These are phyloP conservation scores for Paracanthobrama guichenoti DNA, from an alignment of 2,113 vertebrate genomes.

Conservation along the genomic window DNA sequence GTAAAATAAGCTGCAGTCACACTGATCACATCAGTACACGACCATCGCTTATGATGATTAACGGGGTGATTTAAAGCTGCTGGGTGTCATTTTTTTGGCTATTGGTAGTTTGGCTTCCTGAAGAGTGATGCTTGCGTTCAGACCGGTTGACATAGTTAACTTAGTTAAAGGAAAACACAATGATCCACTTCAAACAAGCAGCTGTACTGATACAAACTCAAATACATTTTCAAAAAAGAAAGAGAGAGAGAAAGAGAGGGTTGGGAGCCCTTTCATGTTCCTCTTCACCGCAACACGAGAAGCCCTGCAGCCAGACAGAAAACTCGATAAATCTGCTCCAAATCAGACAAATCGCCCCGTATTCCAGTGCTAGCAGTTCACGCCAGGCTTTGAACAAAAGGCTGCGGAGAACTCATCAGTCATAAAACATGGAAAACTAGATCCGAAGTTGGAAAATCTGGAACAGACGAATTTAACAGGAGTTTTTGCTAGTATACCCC, in stretches of 20 bases:
- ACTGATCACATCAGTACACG: background rate
- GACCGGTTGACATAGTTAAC: background rate
- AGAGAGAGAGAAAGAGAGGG: background rate
- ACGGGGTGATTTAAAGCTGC: background rate
- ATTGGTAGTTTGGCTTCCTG: background rate
- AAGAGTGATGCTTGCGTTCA: background rate
- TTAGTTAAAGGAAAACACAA: background rate
- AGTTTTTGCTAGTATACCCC: background rate
- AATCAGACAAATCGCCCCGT: slow-evolving; percentile 13
- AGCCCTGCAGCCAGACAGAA: background rate
- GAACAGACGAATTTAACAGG: background rate
- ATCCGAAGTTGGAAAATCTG: background rate
- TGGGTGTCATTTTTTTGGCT: background rate
- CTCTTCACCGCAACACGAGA: background rate
- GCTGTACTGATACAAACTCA: background rate
- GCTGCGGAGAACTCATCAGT: background rate
- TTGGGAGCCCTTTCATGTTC: background rate
- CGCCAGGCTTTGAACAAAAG: background rate
- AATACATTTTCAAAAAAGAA: background rate
- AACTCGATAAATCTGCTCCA: background rate
- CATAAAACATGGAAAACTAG: background rate
- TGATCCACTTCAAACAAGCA: background rate
- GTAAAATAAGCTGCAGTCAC: background rate
- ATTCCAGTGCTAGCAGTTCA: slow-evolving; percentile 3
- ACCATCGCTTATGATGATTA: background rate